Base-by-base conservation (phyloP, 92 coral and sea anemone species). In the Micromussa lordhowensis region DNA sequence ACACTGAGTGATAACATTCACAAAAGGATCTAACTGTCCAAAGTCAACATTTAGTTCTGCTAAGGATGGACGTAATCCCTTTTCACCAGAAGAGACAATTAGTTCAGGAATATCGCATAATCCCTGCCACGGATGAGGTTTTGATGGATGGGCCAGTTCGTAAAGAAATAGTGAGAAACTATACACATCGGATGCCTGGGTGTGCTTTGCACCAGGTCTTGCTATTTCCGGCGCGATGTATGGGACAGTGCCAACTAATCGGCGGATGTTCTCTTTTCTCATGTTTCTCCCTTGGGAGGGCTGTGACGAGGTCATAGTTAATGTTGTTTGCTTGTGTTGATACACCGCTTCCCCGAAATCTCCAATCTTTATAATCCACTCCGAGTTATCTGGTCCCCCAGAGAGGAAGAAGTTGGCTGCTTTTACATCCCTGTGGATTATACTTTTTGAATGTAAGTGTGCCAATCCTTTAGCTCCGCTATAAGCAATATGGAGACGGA, bases 81-180 rank as follows among this genome's bases (percentile, higher is more conserved):
- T 10, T 44, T 72, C 79, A 17, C 18, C 5, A 18, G 81, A 31
- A 3, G 64, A 58, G 2, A 79, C 57, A 75, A 82, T 82, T 16
- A 82, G 53, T 34, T 82, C 86, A 64, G 86, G 77, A 35, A 68
- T 63, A 51, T 64, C 19, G 30, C 57, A 36, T 38, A 35, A 83
- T n/a, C 87, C 90, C 7, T 86, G 80, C 94, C 94, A 87, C 19
- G 91, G 94, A 82, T 87, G 88, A 13, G 84, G 44, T 54, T 81
- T 66, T 30, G 54, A 71, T 17, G 94, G 89, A 28, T 32, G 76
- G 10, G 84, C 51, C n/a, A 91, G 79, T 26, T 87, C 86, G 26
- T 73, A 68, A 84, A 91, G 58, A 10, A 91, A 70, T 74, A 86
- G 66, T 12, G 84, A 58, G 24, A 91, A 66, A 44, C 89, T 91